These are phyloP conservation scores for Ptilodon capucinus DNA, from an alignment of 2,888 invertebrate genomes.

Conservation along the genomic window DNA sequence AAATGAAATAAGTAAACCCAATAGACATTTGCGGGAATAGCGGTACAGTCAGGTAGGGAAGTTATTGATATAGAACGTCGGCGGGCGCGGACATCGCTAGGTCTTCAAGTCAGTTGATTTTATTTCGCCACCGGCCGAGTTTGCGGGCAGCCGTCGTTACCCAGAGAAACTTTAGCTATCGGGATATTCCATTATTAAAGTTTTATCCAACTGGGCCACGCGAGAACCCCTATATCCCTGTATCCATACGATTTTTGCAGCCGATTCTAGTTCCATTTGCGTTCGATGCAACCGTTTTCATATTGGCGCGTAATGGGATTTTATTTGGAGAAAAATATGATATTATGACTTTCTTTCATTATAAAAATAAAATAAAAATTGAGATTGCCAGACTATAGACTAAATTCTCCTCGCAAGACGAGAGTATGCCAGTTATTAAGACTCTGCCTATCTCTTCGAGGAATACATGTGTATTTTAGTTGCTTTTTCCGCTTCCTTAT, in stretches of 20 bases:
- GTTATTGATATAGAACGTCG: constrained; percentile 22
- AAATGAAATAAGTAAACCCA: neutral
- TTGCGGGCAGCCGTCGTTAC: constrained; percentile 53
- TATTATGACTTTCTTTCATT: too few species aligned
- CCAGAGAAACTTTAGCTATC: constrained; percentile 58
- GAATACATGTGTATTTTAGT: too few species aligned
- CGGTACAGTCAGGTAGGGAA: constrained; percentile 12
- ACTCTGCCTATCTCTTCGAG: too few species aligned
- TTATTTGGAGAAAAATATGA: neutral
- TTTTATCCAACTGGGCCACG: constrained; percentile 59
- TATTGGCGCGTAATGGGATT: neutral
- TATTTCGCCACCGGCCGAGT: constrained; percentile 54
- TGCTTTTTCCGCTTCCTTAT: too few species aligned
- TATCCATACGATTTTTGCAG: constrained; percentile 45
- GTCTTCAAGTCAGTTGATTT: constrained; percentile 49
- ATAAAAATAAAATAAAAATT: too few species aligned
- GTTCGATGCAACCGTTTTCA: constrained; percentile 11
- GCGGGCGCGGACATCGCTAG: constrained; percentile 9
- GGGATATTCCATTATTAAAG: constrained; percentile 67
- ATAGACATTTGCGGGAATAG: constrained; percentile 5
- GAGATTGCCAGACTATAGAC: too few species aligned
- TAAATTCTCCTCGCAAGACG: too few species aligned
- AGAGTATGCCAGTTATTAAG: too few species aligned
- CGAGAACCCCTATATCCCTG: constrained; percentile 45
- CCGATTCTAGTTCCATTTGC: constrained; percentile 31